A percentile compares a stretch with the other conserved stretches of the same genome.
Evolutionary conservation across 1,140 invertebrate genomes (phyloP).

Genomic region (Bombus waltoni): DNA sequence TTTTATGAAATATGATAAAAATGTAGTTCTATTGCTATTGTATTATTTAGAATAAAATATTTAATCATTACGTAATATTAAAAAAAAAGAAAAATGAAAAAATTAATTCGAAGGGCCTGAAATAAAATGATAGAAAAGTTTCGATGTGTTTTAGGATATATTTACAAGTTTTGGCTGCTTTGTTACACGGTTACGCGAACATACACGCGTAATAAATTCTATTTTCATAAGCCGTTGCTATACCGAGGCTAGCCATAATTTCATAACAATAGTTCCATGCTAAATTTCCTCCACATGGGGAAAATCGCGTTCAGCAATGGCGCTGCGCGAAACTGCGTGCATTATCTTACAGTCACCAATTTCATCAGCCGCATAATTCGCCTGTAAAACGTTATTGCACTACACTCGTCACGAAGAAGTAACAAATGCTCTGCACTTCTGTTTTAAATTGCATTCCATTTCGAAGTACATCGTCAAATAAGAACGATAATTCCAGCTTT

Average conservation of each 20-base stretch:
- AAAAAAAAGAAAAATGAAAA: not conserved
- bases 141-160: not conserved
- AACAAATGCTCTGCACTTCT: not conserved
- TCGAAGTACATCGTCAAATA: not conserved
- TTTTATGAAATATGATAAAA: too few relatives aligned
- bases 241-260: conserved; percentile 46
- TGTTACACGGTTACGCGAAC: conserved; percentile 30
- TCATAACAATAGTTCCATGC: conserved; percentile 49
- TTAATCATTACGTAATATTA: not conserved
- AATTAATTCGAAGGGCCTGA: not conserved
- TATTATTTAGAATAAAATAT: too few relatives aligned
- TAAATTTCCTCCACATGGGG: conserved; percentile 36
- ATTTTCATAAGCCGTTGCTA: conserved; percentile 51
- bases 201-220: conserved; percentile 24
- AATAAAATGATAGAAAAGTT: not conserved
- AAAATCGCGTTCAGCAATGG: conserved; percentile 42
- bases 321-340: conserved; percentile 39
- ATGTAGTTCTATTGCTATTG: too few relatives aligned
- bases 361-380: conserved; percentile 29
- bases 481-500: not conserved
- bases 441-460: not conserved
- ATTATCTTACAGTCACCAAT: conserved; percentile 42
- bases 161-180: conserved; percentile 29
- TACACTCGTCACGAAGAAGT: not conserved
- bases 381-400: not conserved